Base-by-base conservation (phyloP, 2,797 vertebrate species). In the Clarias platycephalus region DNA sequence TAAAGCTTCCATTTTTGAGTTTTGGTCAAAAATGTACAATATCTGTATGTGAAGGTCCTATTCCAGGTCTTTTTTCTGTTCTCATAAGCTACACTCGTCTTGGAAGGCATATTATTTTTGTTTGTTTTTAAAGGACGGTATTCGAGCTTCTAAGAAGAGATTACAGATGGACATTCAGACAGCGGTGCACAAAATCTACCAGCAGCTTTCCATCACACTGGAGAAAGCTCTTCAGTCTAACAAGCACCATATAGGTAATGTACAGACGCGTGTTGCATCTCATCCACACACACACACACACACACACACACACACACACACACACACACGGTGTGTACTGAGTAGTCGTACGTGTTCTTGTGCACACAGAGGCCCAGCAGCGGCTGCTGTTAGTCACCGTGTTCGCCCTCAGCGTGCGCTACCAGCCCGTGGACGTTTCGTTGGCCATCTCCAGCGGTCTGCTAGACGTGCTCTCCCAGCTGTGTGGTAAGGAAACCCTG, bases 141-240 rank as follows among this genome's bases (percentile, higher is more conserved):
- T 99, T 80, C 96, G 97, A 93, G 96, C 97, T 88, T 97, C 97
- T 2, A 99, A 98, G 90, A 96, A 95, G 89, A 96, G 91, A 89
- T 96, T 99, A 90, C 98, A 99, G 89, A 94, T 95, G 90, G 97
- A 98, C 92, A 99, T 99, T 88, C 98, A 99, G 88, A 95, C 96
- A 0, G 97, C 97, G 6, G 98, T 99, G 77, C 98, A 99, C 91
- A 99, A 98, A 90, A 99, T 99, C 90, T 99, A 99, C 87, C 98
- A 99, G 90, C 98, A 99, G 0, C 93, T 99, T 57, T 98, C 98
- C 28, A 96, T 98, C 80, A 99, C 97, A 0, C 92, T 99, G 89
- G 98, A 99, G 91, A 93, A 96, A 93, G 98, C 98, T 4, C 93
- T 99, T 76, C 97, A 98, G 90, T 96, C 97, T 60, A 99, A 99